Base-by-base conservation (phyloP, 2,888 invertebrate genomes). In the Alsophila aescularia region DNA sequence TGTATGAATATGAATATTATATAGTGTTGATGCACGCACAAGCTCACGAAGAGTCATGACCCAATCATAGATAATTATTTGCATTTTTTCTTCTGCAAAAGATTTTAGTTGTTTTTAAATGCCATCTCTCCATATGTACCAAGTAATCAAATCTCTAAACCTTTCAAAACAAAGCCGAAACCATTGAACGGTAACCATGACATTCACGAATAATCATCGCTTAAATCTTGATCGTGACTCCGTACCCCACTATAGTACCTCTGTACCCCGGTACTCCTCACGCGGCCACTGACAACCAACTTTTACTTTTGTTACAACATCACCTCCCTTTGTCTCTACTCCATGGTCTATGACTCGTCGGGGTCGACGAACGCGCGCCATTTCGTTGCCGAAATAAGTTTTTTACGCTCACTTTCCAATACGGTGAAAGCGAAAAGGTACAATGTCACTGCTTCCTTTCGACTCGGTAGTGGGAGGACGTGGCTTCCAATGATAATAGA, bases 401-500 rank as follows among this genome's bases (percentile, higher is more conserved):
- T 90, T 90, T 90, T 90, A 90, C 90, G 85, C 86, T 90, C 85
- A 90, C 91, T 91, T 91, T 91, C 91, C 90, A 91, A 91, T 89
- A 85, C 70, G 83, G 91, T 91, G 91, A 91, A 91, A 91, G 91
- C 87, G 90, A 89, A 47, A 53, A 88, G 87, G 72, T 55, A 56
- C 82, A 90, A 88, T 89, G 88, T 89, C 89, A 89, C 79, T 87
- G 87, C 77, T 86, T 90, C 90, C 89, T 89, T 90, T 90, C 86
- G 83, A 84, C 37, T 79, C 44, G 32, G 83, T 87, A 83, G 90
- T 89, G 89, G 87, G 87, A 84, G 88, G 87, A 87, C 77, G 79
- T 74, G 70, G 75, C 72, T 80, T 84, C 72, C 79, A 82, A 83
- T 84, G 78, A 86, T 85, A 87, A 83, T 83, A 81, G 81, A 70